A percentile compares a stretch with the other conserved stretches of the same genome.
These are phyloP conservation scores for Palythoa grandis DNA, from an alignment of 92 coral and sea anemone genomes.

Conservation along the genomic window DNA sequence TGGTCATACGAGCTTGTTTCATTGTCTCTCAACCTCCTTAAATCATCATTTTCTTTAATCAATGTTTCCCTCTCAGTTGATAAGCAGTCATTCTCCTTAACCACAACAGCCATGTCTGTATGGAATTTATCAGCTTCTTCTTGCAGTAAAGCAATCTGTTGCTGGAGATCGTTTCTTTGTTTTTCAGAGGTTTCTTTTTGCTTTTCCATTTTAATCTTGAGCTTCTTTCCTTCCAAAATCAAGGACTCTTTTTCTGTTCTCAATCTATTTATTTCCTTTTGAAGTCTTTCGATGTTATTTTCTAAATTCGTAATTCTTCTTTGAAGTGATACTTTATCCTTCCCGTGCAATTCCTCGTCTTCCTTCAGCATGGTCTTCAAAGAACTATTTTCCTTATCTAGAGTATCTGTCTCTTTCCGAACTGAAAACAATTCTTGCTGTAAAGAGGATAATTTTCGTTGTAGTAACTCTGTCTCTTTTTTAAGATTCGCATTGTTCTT, in stretches of 20 bases:
- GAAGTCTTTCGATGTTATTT: conserved; percentile 18
- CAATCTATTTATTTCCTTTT: conserved; percentile 33
- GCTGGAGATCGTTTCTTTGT: conserved; percentile 51
- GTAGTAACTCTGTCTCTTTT: conserved; percentile 14
- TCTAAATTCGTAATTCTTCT: conserved; percentile 1
- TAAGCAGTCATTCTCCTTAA: conserved; percentile 26
- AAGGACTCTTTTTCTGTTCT: conserved; percentile 53
- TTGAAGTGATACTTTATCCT: conserved; percentile 20
- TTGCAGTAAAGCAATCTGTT: conserved; percentile 53
- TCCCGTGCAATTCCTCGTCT: conserved; percentile 5
- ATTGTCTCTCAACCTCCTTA: conserved; percentile 17
- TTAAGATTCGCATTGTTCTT: conserved; percentile 2
- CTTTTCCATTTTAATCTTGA: conserved; percentile 52
- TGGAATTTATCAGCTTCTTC: conserved; percentile 60
- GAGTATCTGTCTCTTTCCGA: conserved; percentile 38
- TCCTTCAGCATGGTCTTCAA: conserved; percentile 25
- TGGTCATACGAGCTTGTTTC: conserved; percentile 22
- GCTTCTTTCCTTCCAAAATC: conserved; percentile 58
- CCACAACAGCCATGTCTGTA: conserved; percentile 22
- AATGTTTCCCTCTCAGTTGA: conserved; percentile 31
- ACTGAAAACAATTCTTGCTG: conserved; percentile 37
- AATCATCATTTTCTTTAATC: conserved; percentile 30
- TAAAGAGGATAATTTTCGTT: conserved; percentile 7
- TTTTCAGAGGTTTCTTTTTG: conserved; percentile 59
- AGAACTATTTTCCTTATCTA: conserved; percentile 43